A percentile compares a stretch with the other conserved stretches of the same genome.
Conservation (phyloP, 1,140 invertebrate genomes). For the Daktulosphaira vitifoliae region DNA sequence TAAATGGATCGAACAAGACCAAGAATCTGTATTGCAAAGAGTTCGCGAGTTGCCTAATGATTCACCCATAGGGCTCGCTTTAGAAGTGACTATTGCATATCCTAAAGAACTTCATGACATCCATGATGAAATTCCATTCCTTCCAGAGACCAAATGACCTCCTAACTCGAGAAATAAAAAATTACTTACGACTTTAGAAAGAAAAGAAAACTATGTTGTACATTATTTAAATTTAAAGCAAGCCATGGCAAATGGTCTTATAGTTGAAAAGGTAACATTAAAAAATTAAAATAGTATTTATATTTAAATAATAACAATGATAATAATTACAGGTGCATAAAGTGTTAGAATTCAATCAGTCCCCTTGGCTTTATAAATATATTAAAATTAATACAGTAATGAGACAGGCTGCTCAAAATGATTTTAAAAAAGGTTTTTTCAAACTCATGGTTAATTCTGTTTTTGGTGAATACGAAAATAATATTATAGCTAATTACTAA, state of each 20-base stretch:
- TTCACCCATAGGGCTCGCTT: not conserved
- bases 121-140: slow-evolving; percentile 44
- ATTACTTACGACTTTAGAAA: slow-evolving; percentile 40
- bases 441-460: not conserved
- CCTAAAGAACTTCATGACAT: slow-evolving; percentile 35
- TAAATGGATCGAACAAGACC: not conserved
- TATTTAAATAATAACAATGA: too few relatives aligned
- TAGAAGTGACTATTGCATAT: not conserved
- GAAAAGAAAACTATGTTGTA: slow-evolving; percentile 45
- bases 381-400: not conserved
- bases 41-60: not conserved
- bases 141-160: slow-evolving; percentile 40
- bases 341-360: not conserved
- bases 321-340: not conserved
- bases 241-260: slow-evolving; percentile 45
- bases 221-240: slow-evolving; percentile 48
- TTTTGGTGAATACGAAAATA: not conserved
- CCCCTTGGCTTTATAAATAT: not conserved
- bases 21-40: not conserved
- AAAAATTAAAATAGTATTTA: not conserved
- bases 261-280: slow-evolving; percentile 41
- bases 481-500: not conserved
- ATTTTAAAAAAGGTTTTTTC: not conserved
- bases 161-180: slow-evolving; percentile 37
- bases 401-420: not conserved